A percentile compares a stretch with the other conserved stretches of the same genome.
Conservation (phyloP, 2,888 invertebrate genomes). For the Tinea pellionella region DNA sequence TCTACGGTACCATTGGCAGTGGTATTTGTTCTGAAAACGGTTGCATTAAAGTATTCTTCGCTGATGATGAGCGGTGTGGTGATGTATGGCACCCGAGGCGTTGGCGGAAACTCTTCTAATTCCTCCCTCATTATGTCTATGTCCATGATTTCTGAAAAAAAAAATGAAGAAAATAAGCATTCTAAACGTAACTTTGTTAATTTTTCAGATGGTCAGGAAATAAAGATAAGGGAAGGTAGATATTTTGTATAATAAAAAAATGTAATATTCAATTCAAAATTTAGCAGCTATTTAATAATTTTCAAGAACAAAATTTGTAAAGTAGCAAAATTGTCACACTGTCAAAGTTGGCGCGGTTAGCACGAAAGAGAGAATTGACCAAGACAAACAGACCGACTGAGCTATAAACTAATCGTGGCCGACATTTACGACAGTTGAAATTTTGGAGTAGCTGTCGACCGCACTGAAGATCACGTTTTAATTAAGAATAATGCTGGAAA, state of each 20-base stretch:
- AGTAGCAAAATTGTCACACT: not conserved
- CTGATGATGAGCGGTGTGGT: constrained; percentile 27
- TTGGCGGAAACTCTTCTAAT: constrained; percentile 29
- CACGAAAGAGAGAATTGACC: not conserved
- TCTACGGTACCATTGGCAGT: constrained; percentile 23
- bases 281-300: no score
- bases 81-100: constrained; percentile 33
- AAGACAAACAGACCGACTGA: not conserved
- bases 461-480: constrained; percentile 12
- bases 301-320: not conserved
- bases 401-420: not conserved
- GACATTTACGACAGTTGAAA: constrained; percentile 7
- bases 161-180: no score
- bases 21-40: constrained; percentile 24
- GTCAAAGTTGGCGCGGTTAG: not conserved
- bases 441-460: constrained; percentile 3
- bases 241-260: no score
- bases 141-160: constrained; percentile 40
- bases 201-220: no score
- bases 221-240: no score
- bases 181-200: no score
- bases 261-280: no score
- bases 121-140: constrained; percentile 39
- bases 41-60: constrained; percentile 22
- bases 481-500: constrained; percentile 11